Conservation (phyloP, 1,140 invertebrate species). For the Drosophila busckii region DNA sequence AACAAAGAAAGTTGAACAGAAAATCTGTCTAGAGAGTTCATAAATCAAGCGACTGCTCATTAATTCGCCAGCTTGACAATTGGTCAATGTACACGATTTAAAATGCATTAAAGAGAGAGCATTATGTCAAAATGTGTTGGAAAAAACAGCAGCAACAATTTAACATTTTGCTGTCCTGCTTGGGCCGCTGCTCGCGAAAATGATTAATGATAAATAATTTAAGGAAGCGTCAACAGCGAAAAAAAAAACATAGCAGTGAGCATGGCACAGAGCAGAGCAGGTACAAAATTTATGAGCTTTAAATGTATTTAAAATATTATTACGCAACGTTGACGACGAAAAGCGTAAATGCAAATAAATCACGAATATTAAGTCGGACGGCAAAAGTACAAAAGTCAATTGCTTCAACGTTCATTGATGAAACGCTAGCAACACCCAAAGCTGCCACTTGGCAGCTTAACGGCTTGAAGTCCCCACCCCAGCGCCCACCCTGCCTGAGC, state of each 20-base stretch:
- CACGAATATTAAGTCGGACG: slow-evolving; percentile 57
- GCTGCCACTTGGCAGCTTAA: slow-evolving; percentile 51
- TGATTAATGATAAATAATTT: slow-evolving; percentile 68
- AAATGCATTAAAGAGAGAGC: slow-evolving; percentile 50
- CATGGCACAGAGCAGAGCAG: slow-evolving; percentile 9
- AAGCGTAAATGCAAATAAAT: slow-evolving; percentile 54
- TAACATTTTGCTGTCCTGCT: slow-evolving; percentile 24
- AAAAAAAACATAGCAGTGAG: slow-evolving; percentile 17
- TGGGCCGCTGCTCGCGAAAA: slow-evolving; percentile 40
- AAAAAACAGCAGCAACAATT: slow-evolving; percentile 6
- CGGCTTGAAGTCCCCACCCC: slow-evolving; percentile 47
- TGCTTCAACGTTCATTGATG: slow-evolving; percentile 43
- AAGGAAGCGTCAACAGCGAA: slow-evolving; percentile 52
- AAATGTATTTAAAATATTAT: slow-evolving; percentile 65
- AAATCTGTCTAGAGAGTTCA: slow-evolving; percentile 28
- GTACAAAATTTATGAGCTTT: slow-evolving; percentile 46
- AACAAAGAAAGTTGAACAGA: slow-evolving; percentile 15
- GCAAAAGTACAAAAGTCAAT: slow-evolving; percentile 55
- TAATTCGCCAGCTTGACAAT: slow-evolving; percentile 63
- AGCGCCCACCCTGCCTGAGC: background rate
- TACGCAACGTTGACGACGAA: slow-evolving; percentile 19
- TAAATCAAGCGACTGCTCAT: slow-evolving; percentile 55
- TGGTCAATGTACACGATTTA: slow-evolving; percentile 63
- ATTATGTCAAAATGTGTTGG: slow-evolving; percentile 3
- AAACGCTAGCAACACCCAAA: background rate